phyloP scores from a whole-genome alignment of 2,797 vertebrate genomes.

The Zenarchopterus dispar region DNA sequence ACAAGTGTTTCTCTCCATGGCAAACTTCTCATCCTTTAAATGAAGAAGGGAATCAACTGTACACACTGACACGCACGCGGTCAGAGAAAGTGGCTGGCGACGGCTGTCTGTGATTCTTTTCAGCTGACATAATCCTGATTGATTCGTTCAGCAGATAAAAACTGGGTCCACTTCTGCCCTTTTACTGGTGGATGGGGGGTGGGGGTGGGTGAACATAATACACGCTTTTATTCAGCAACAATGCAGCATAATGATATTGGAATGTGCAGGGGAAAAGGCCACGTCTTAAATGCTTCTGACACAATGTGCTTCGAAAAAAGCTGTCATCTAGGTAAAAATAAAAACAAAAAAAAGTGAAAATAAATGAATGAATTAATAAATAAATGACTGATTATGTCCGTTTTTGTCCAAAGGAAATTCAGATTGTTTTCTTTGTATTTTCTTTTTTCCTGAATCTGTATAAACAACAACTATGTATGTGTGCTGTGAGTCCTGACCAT shows the following conservation, averaged over 20 bases:
- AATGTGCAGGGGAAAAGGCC: conserved; percentile 91
- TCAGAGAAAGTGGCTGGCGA: conserved; percentile 79
- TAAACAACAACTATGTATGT: conserved; percentile 13
- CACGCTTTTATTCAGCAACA: conserved; percentile 97
- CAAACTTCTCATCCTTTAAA: conserved; percentile 43
- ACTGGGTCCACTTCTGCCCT: conserved; percentile 99
- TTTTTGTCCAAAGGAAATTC: conserved; percentile 88
- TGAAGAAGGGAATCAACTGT: conserved; percentile 32
- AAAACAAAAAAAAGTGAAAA: conserved; percentile 53
- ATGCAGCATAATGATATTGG: conserved; percentile 98
- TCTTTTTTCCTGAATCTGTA: conserved; percentile 27
- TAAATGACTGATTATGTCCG: conserved; percentile 84
- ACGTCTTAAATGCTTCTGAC: conserved; percentile 94
- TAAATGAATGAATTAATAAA: conserved; percentile 83
- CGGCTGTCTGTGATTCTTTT: conserved; percentile 96
- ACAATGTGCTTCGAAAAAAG: conserved; percentile 88
- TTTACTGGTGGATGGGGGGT: conserved; percentile 85
- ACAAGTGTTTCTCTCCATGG: conserved; percentile 84
- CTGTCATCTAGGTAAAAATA: conserved; percentile 86
- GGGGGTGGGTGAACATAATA: conserved; percentile 92
- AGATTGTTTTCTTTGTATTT: conserved; percentile 72
- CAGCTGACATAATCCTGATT: conserved; percentile 99
- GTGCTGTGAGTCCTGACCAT: conserved; percentile 1
- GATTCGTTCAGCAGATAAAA: conserved; percentile 99
- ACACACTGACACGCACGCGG: conserved; percentile 39